Percentiles rank a stretch among this genome's conserved stretches.
phyloP scores from a whole-genome alignment of 1,140 invertebrate species.

The Vanessa tameamea region DNA sequence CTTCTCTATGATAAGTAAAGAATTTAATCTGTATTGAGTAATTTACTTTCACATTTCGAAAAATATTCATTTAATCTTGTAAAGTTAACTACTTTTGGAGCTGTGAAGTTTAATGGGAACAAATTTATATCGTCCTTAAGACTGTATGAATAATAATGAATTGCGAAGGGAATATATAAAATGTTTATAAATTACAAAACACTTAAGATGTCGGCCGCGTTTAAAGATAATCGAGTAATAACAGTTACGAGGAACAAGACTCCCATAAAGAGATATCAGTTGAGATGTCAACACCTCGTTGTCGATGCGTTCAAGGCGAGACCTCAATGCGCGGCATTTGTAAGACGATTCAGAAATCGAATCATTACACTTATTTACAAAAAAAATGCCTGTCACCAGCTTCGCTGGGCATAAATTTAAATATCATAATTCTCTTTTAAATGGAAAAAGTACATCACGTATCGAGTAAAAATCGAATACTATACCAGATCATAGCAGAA shows the following conservation, averaged over 20 bases:
- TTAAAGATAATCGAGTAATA: constrained; percentile 42
- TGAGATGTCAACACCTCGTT: constrained; percentile 41
- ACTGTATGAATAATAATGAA: background rate
- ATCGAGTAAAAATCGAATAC: no score
- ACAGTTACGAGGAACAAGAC: constrained; percentile 31
- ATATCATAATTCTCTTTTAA: no score
- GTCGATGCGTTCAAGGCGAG: constrained; percentile 37
- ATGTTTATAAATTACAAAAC: constrained; percentile 33
- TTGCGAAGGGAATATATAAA: constrained; percentile 1
- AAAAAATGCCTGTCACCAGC: constrained; percentile 1
- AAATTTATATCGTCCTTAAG: background rate
- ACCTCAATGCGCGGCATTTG: constrained; percentile 43
- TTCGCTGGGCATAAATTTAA: no score
- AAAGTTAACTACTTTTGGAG: background rate
- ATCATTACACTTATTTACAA: constrained; percentile 47
- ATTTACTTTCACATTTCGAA: no score
- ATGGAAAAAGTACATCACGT: no score
- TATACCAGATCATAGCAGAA: no score
- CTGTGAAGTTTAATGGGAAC: no score
- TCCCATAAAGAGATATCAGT: constrained; percentile 43
- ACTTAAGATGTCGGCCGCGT: constrained; percentile 33
- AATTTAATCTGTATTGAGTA: no score
- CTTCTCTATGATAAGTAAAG: no score
- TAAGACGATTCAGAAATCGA: constrained; percentile 36
- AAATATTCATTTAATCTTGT: no score